These are phyloP conservation scores for Podarcis muralis DNA, from an alignment of 2,113 vertebrate genomes.

Conservation along the genomic window DNA sequence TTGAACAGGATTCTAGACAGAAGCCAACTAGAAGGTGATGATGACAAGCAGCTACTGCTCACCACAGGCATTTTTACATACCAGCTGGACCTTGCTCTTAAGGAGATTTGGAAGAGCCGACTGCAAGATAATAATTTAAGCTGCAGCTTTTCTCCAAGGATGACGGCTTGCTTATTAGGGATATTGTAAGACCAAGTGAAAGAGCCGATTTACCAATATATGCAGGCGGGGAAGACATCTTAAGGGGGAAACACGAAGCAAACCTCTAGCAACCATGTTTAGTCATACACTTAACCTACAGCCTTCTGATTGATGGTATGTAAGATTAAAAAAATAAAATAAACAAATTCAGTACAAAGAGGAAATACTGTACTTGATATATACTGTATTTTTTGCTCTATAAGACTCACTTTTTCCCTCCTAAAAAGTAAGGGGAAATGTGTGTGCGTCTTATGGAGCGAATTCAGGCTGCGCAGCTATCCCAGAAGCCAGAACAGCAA, in stretches of 20 bases:
- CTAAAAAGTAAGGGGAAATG: too few species aligned
- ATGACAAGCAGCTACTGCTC: background rate
- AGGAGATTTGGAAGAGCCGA: conserved; percentile 25
- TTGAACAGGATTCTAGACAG: background rate
- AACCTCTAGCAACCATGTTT: background rate
- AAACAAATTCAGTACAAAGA: background rate
- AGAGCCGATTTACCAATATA: background rate
- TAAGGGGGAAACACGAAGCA: background rate
- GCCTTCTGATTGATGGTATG: too few species aligned
- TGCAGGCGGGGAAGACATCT: background rate
- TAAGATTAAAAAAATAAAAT: background rate
- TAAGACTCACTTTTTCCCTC: too few species aligned
- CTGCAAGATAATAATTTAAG: conserved; percentile 23
- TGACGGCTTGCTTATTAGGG: background rate
- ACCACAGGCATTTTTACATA: background rate
- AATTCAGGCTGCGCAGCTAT: too few species aligned
- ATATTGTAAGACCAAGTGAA: conserved; percentile 5
- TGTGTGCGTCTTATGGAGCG: too few species aligned
- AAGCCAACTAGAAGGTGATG: background rate
- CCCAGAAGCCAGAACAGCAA: too few species aligned
- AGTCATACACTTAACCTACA: background rate
- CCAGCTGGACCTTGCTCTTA: background rate
- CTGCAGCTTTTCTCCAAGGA: conserved; percentile 11
- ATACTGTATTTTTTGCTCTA: too few species aligned
- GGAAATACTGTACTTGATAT: background rate